phyloP scores from a whole-genome alignment of 2,113 vertebrate species.

The Electrona antarctica region DNA sequence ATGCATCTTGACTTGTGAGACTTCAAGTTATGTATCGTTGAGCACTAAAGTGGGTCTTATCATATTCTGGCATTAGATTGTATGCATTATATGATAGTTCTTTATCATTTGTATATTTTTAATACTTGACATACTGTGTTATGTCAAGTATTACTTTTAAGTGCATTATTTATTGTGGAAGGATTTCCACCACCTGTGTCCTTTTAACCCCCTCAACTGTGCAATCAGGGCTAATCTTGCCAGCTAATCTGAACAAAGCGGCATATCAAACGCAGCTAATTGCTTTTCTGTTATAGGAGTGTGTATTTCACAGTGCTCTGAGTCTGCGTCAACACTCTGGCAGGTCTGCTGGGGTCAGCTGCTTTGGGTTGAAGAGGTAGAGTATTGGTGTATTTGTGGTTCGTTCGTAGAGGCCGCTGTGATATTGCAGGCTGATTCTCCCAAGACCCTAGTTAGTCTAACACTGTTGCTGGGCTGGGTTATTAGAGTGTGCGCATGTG shows the following conservation, averaged over 20 bases:
- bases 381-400: not conserved
- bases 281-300: constrained; percentile 8
- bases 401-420: constrained; percentile 8
- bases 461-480: constrained; percentile 20
- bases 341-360: not conserved
- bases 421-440: constrained; percentile 32
- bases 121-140: no score
- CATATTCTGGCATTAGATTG: no score
- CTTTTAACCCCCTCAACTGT: not conserved
- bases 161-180: no score
- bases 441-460: not conserved
- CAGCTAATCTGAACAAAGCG: constrained; percentile 37
- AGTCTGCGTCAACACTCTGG: constrained; percentile 18
- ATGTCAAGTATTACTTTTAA: no score
- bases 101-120: no score
- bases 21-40: no score
- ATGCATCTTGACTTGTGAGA: no score
- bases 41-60: no score
- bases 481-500: constrained; percentile 18
- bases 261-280: constrained; percentile 4
- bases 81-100: no score
- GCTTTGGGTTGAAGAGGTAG: not conserved
- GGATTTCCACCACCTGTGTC: no score
- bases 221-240: constrained; percentile 25
- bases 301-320: constrained; percentile 5